A percentile compares a stretch with the other conserved stretches of the same genome.
These are phyloP conservation scores for Picathartes gymnocephalus DNA, from an alignment of 2,113 vertebrate species.

Conservation along the genomic window DNA sequence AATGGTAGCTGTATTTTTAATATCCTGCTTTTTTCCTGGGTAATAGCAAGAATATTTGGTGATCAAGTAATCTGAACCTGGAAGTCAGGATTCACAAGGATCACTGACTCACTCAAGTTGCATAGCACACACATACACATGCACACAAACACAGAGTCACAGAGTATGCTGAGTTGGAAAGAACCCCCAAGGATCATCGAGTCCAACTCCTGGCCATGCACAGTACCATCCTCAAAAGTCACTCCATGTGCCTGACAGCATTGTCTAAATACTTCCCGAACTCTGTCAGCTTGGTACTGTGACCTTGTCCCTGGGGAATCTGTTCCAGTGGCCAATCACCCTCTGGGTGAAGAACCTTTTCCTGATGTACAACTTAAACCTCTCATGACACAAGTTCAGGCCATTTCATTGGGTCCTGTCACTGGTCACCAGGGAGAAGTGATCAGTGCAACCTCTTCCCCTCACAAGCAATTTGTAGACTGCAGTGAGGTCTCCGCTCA, in stretches of 20 bases:
- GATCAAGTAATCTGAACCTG: background rate
- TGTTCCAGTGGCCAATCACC: background rate
- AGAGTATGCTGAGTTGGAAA: background rate
- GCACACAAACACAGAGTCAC: background rate
- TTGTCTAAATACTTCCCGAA: accelerated
- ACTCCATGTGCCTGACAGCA: background rate
- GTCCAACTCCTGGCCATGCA: background rate
- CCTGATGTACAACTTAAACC: background rate
- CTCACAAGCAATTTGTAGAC: too few relatives aligned
- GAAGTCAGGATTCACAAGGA: background rate
- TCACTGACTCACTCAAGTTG: background rate
- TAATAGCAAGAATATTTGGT: background rate
- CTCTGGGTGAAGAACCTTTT: background rate
- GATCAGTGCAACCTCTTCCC: too few relatives aligned
- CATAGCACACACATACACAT: background rate
- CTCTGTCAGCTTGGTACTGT: background rate
- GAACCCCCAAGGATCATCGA: background rate
- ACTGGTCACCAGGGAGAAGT: too few relatives aligned
- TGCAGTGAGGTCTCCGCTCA: too few relatives aligned
- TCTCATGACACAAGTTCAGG: too few relatives aligned
- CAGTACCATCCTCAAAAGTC: background rate
- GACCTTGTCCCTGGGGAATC: background rate
- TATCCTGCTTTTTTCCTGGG: background rate
- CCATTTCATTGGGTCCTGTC: too few relatives aligned
- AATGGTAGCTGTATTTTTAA: background rate